Conservation (phyloP, 2,888 invertebrate genomes). For the Nomada flava region DNA sequence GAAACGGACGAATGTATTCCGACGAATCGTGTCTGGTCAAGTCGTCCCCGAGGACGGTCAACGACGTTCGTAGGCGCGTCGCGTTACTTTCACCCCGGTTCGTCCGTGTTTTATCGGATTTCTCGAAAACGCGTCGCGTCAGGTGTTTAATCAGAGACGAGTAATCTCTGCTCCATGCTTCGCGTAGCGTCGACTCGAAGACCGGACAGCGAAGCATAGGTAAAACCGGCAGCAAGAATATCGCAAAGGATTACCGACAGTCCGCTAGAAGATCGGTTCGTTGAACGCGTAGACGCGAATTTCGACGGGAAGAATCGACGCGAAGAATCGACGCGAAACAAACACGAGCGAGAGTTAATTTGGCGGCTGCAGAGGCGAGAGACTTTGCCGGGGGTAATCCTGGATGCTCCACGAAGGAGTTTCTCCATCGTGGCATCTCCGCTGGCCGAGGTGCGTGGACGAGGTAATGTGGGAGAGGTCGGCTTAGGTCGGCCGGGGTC, state of each 20-base stretch:
- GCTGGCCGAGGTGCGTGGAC: constrained; percentile 70
- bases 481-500: constrained; percentile 74
- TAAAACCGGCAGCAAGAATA: neutral
- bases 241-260: constrained; percentile 27
- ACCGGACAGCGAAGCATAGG: neutral
- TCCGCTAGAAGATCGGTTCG: neutral
- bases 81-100: constrained; percentile 56
- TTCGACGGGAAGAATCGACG: neutral
- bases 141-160: constrained; percentile 54
- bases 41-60: neutral
- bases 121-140: constrained; percentile 44
- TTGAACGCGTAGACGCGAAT: constrained; percentile 20
- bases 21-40: neutral
- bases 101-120: constrained; percentile 25
- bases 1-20: neutral
- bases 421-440: constrained; percentile 46
- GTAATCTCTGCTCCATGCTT: constrained; percentile 20
- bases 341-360: constrained; percentile 50
- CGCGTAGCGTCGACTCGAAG: neutral
- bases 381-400: constrained; percentile 57
- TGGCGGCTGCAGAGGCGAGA: constrained; percentile 10
- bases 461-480: constrained; percentile 80
- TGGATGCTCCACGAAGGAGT: constrained; percentile 23
- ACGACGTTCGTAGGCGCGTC: constrained; percentile 5
- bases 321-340: constrained; percentile 33